Evolutionary conservation across 2,888 invertebrate species (phyloP), one percentile per base, ranked within the genome.

Genomic region (Scelioninae gen. 1): DNA sequence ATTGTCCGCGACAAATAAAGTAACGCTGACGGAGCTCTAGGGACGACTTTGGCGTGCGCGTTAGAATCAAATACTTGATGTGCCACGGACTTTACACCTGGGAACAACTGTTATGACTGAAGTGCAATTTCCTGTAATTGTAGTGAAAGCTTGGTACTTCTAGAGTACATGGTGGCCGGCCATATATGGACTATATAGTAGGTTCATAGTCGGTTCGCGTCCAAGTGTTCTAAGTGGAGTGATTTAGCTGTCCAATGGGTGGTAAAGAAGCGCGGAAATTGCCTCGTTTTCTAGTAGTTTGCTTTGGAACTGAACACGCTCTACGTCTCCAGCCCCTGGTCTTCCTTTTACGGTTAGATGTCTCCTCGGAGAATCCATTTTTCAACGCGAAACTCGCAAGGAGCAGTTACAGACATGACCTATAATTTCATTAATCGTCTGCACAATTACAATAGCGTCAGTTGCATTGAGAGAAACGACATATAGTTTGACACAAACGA

Each of bases 101-200:
- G 80, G 85, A 89, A 88, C 88, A 89, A 89, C 86, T 88, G 89
- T 90, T 91, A 89, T 88, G 87, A 88, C 85, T 86, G 79, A 85
- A 80, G 86, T 85, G 88, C 89, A 90, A 92, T 91, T 91, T 91
- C 87, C 89, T 89, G 87, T 90, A 91, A 91, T 90, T 89, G 88
- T 89, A 89, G 91, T 89, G 90, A 92, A 92, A 91, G 91, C 89
- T 88, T 84, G 83, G 83, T 78, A 76, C 78, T 68, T 82, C 63
- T 83, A 71, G 63, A 77, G 74, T 74, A 65, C 47, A 78, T 34
- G 58, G 51, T 81, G 69, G 65, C 47, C 62, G 65, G 40, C 83
- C 75, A 58, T 80, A 76, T 75, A 81, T 75, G 75, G 82, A 83
- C 63, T 79, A 15, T 60, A 58, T 58, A 56, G 74, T 74, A 58